A percentile compares a stretch with the other conserved stretches of the same genome.
Conservation (phyloP, 2,888 invertebrate species). For the Dascillus cervinus region DNA sequence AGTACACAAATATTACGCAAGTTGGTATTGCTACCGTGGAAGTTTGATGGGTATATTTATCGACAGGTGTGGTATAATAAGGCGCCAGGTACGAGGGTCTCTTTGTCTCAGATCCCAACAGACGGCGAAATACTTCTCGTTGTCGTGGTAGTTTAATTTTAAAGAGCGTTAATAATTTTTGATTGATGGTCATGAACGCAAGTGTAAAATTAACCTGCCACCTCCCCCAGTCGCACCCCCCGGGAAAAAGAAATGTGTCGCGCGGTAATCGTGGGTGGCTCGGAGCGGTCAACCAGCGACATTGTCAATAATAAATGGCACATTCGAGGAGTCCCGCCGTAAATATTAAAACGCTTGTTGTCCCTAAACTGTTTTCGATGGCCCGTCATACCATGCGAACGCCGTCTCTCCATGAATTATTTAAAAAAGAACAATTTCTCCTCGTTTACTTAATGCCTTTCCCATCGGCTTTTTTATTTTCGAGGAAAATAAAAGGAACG, state of each 20-base stretch:
- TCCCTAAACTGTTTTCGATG: slow-evolving; percentile 23
- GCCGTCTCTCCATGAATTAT: slow-evolving; percentile 20
- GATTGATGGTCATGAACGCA: slow-evolving; percentile 15
- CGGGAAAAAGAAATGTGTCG: too few species aligned
- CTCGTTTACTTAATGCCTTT: too few species aligned
- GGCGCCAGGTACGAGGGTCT: slow-evolving; percentile 21
- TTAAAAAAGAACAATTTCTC: too few species aligned
- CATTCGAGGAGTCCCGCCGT: slow-evolving; percentile 18
- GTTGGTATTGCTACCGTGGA: too few species aligned
- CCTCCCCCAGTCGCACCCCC: too few species aligned
- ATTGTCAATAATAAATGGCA: slow-evolving; percentile 24
- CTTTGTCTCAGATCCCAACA: slow-evolving; percentile 11
- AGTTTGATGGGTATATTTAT: slow-evolving; percentile 12
- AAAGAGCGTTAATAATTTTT: slow-evolving; percentile 18
- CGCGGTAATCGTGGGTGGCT: too few species aligned
- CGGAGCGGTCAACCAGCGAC: too few species aligned
- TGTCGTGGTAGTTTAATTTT: slow-evolving; percentile 5
- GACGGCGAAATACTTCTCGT: slow-evolving; percentile 2
- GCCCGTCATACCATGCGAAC: slow-evolving; percentile 14
- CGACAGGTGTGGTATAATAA: slow-evolving; percentile 17
- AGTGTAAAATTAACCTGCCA: too few species aligned
- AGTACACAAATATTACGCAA: too few species aligned
- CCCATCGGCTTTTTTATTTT: too few species aligned
- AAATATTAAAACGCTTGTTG: slow-evolving; percentile 22
- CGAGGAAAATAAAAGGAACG: too few species aligned